Evolutionary conservation across 1,140 invertebrate genomes (phyloP), one percentile per base, ranked within the genome.

Genomic region (Calephelis nemesis): DNA sequence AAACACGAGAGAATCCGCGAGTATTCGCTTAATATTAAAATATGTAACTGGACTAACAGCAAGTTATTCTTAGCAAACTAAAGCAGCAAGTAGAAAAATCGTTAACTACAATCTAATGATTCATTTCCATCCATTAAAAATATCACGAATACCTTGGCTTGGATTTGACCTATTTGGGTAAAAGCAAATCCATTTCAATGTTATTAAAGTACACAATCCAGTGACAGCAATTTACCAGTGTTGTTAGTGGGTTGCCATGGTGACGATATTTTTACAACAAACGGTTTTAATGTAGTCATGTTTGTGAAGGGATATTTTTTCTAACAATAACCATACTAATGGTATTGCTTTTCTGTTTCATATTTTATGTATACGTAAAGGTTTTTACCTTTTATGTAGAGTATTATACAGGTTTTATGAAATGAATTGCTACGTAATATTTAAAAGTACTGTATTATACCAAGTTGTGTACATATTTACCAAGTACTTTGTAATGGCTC

Each of bases 231-330:
- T 69, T 68, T 7, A 7, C 42, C 42, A 45, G 42, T 75, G 74
- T 79, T 79, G 77, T 72, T 71, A 72, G 60, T 39, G 30, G 40
- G 77, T 81, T 74, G 47, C 75, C 49, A 81, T 78, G 71, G 75
- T 49, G 39, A 75, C 74, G 69, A n/a, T 42, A 47, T 47, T 63
- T 63, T 47, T 7, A 48, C 40, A 15, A 42, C 45, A 15, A 10
- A 11, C 15, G 45, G n/a, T 63, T 42, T 63, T 63, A 47, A 47
- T 42, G 9, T 15, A 47, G 45, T 47, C 62, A 47, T 10, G 45
- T 15, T 63, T 47, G 40, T 63, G 42, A 9, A 45, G 42, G 42
- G 42, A 45, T 45, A 45, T 45, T 45, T 45, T 45, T 45, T 45
- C 30, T 45, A 45, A 45, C 42, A 45, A 45, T 45, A 45, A 7